Percentiles rank a stretch among this genome's conserved stretches.
Evolutionary conservation across 2,888 invertebrate species (phyloP).

Genomic region (Agrotis segetum): DNA sequence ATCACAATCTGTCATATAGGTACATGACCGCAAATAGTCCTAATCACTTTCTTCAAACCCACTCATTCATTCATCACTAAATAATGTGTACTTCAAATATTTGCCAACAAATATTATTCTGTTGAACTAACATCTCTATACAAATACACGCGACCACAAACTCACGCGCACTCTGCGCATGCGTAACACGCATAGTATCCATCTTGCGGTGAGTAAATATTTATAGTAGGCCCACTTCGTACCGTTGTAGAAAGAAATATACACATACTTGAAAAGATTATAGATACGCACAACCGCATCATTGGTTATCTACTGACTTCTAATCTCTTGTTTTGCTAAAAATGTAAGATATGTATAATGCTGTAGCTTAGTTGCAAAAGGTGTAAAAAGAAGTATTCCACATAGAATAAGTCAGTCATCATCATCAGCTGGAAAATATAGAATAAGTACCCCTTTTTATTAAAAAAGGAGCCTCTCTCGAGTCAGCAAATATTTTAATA

Average conservation of each 20-base stretch:
- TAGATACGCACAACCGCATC: too few relatives aligned
- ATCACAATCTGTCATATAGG: not conserved
- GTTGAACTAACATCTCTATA: constrained; percentile 57
- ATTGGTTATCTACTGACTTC: too few relatives aligned
- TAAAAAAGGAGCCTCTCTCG: too few relatives aligned
- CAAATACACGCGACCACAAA: constrained; percentile 37
- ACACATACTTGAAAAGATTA: not conserved
- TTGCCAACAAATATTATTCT: constrained; percentile 39
- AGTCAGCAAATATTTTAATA: too few relatives aligned
- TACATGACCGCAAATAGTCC: not conserved
- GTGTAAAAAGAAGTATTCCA: too few relatives aligned
- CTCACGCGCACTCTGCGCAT: constrained; percentile 38
- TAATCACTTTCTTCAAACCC: constrained; percentile 24
- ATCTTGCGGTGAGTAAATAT: not conserved
- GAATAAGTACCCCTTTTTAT: too few relatives aligned
- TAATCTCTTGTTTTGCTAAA: too few relatives aligned
- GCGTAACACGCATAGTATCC: constrained; percentile 62
- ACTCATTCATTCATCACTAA: constrained; percentile 23
- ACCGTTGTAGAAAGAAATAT: not conserved
- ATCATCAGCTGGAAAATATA: too few relatives aligned
- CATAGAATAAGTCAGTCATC: too few relatives aligned
- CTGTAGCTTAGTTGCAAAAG: too few relatives aligned
- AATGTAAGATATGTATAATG: too few relatives aligned
- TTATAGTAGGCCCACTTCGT: constrained; percentile 30
- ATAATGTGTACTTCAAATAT: constrained; percentile 34